Evolutionary conservation across 2,888 invertebrate species (phyloP).

Genomic region (Matsumyia berberina): DNA sequence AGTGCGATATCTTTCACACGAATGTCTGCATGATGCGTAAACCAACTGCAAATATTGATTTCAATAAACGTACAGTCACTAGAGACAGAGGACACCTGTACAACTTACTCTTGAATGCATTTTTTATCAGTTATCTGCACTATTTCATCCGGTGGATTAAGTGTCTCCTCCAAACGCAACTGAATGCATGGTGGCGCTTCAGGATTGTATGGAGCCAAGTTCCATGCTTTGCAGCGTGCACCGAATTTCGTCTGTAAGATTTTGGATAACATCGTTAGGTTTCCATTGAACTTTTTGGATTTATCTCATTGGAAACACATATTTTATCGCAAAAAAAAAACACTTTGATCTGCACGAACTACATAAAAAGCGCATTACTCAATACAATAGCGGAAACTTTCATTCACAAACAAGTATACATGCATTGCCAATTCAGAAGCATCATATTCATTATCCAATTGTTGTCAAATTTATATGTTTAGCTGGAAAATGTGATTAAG

Average conservation of each 20-base stretch:
- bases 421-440: conserved; percentile 61
- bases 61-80: background rate
- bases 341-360: conserved; percentile 21
- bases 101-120: conserved; percentile 81
- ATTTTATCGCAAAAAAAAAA: conserved; percentile 21
- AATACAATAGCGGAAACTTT: conserved; percentile 36
- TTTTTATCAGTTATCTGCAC: conserved; percentile 81
- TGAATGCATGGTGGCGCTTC: conserved; percentile 86
- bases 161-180: conserved; percentile 87
- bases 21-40: conserved; percentile 86
- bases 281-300: background rate
- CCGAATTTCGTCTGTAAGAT: conserved; percentile 90
- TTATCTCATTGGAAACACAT: conserved; percentile 11
- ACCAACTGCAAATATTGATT: conserved; percentile 80
- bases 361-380: conserved; percentile 52
- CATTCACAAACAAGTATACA: conserved; percentile 41
- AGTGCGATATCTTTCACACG: conserved; percentile 88
- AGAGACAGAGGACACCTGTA: background rate
- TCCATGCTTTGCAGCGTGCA: conserved; percentile 92
- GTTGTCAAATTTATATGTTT: conserved; percentile 9
- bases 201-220: conserved; percentile 87
- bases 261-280: background rate
- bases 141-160: conserved; percentile 83
- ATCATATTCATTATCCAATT: conserved; percentile 34
- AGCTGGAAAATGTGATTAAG: conserved; percentile 25